Conservation (phyloP, 2,113 vertebrate genomes). For the Brachyhypopomus gauderio region DNA sequence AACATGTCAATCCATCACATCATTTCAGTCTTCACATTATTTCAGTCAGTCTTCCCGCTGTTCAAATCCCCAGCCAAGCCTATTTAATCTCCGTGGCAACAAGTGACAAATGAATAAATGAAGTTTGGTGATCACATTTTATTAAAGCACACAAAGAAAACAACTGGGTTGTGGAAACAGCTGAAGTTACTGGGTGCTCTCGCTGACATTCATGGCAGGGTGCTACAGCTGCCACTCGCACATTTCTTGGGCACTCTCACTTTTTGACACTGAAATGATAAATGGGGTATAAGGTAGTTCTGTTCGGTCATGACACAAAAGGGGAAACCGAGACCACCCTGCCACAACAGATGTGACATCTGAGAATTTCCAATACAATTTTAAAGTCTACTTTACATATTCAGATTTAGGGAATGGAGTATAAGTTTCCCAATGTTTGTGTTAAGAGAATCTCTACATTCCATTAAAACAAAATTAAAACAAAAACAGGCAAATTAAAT, state of each 20-base stretch:
- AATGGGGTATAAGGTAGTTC: constrained; percentile 26
- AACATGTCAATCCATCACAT: too few species aligned
- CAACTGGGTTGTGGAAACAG: constrained; percentile 49
- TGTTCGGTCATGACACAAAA: constrained; percentile 38
- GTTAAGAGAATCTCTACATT: constrained; percentile 51
- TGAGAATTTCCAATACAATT: constrained; percentile 52
- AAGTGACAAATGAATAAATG: neutral
- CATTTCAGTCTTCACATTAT: too few species aligned
- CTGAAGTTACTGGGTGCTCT: constrained; percentile 12
- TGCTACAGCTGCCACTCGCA: constrained; percentile 26
- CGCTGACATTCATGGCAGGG: constrained; percentile 42
- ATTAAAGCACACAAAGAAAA: constrained; percentile 68
- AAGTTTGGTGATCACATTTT: constrained; percentile 54
- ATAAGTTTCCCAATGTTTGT: constrained; percentile 49
- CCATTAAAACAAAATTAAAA: constrained; percentile 68
- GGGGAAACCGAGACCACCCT: constrained; percentile 32
- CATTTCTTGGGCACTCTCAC: constrained; percentile 27
- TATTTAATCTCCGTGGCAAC: too few species aligned
- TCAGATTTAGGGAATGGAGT: constrained; percentile 52
- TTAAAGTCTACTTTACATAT: constrained; percentile 56
- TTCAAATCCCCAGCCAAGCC: too few species aligned
- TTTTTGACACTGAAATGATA: constrained; percentile 49
- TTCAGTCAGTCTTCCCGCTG: too few species aligned
- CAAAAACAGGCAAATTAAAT: constrained; percentile 47
- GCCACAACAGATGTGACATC: constrained; percentile 36